Conservation (phyloP, 2,888 invertebrate species). For the Eurytoma adleriae region DNA sequence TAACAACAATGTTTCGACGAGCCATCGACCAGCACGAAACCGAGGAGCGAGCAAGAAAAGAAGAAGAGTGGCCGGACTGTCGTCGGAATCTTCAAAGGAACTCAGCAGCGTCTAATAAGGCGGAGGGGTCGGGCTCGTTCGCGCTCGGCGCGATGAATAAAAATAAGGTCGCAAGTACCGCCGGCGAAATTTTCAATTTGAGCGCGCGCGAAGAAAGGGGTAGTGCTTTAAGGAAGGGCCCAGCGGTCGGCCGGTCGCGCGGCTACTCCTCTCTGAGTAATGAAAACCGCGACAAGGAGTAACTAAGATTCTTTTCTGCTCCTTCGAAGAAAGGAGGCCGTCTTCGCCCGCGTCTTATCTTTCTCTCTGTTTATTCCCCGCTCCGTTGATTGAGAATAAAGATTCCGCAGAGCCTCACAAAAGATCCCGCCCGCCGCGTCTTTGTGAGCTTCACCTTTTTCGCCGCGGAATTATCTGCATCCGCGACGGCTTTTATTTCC, state of each 20-base stretch:
- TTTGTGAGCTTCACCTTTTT: too few species aligned
- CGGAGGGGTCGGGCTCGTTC: conserved; percentile 22
- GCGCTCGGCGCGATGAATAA: conserved; percentile 31
- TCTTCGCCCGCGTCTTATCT: background rate
- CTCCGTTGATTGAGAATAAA: conserved; percentile 15
- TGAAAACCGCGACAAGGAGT: conserved; percentile 56
- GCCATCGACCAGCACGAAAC: too few species aligned
- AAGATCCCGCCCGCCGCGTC: too few species aligned
- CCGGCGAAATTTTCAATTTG: conserved; percentile 71
- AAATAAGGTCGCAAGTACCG: conserved; percentile 62
- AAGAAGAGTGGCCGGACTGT: too few species aligned
- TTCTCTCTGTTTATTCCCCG: conserved; percentile 30
- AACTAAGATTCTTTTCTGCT: conserved; percentile 47
- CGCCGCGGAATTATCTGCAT: too few species aligned
- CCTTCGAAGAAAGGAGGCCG: conserved; percentile 35
- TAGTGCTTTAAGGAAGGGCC: conserved; percentile 8
- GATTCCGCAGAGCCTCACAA: conserved; percentile 9
- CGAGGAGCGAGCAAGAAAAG: too few species aligned
- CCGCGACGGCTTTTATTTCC: too few species aligned
- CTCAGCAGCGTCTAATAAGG: conserved; percentile 16
- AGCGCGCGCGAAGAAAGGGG: conserved; percentile 56
- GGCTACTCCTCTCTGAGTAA: conserved; percentile 54
- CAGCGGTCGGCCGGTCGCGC: background rate
- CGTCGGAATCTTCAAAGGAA: conserved; percentile 16
- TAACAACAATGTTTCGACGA: too few species aligned